Percentiles rank a stretch among this genome's conserved stretches.
Evolutionary conservation across 1,140 invertebrate genomes (phyloP).

Genomic region (Metopolophium dirhodum): DNA sequence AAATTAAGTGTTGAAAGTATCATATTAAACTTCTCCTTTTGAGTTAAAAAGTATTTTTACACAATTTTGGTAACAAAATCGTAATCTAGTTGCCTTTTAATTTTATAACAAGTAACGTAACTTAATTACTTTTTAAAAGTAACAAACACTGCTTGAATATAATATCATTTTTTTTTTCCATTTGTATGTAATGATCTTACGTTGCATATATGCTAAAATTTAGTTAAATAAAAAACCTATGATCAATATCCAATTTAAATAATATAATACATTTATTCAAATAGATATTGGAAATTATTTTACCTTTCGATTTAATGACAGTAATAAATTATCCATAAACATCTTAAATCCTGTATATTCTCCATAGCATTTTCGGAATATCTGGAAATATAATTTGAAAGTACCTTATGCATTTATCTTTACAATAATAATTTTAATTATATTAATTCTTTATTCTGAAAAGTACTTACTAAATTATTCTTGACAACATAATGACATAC

Average conservation of each 20-base stretch:
- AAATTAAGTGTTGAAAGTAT: no score
- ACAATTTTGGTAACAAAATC: background rate
- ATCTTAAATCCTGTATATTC: slow-evolving; percentile 96
- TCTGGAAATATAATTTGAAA: slow-evolving; percentile 62
- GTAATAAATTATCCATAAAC: slow-evolving; percentile 88
- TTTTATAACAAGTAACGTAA: no score
- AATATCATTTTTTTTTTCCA: no score
- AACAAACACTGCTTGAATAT: no score
- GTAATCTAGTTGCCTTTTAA: no score
- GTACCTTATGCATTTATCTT: background rate
- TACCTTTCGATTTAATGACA: slow-evolving; percentile 83
- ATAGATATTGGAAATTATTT: background rate
- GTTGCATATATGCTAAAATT: no score
- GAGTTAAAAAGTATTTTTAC: background rate
- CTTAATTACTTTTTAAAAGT: no score
- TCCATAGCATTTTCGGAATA: slow-evolving; percentile 90
- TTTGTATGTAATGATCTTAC: no score
- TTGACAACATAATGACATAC: slow-evolving; percentile 91
- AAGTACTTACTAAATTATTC: slow-evolving; percentile 73
- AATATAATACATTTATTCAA: background rate
- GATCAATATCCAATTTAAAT: background rate
- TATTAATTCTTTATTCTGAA: background rate
- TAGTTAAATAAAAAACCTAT: no score
- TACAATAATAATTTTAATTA: background rate
- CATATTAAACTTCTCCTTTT: background rate